Base-by-base conservation (phyloP, 2,888 invertebrate species). In the Clistopyga incitator region DNA sequence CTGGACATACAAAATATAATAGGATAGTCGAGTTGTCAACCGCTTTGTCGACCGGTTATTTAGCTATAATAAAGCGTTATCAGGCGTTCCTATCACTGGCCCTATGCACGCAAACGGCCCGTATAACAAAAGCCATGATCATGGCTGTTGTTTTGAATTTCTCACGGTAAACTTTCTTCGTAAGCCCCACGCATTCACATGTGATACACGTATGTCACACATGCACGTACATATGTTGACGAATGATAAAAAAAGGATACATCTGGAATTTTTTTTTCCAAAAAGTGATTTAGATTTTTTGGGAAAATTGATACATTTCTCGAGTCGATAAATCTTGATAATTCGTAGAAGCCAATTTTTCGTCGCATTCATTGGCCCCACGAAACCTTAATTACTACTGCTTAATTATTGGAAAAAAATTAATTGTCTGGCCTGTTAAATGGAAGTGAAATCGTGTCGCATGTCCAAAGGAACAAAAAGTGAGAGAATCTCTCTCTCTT, bases 1-100 rank as follows among this genome's bases (percentile, higher is more conserved):
- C 54, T 23, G 20, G 18, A 52, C 34, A 29, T 23, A 11, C 23
- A n/a, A 47, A 42, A 75, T 47, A 47, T 47, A 42, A 15, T 8
- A 8, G 10, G 8, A 59, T 59, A 79, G 65, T 71, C 72, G 54
- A 67, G 38, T 52, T 47, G 81, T 74, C 50, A 23, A 52, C 61
- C 74, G 67, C 59, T 29, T 72, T 77, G 52, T 50, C 74, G 61
- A 86, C 74, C 77, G 71, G 86, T 88, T 87, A 87, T 88, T 89
- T 87, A 86, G 87, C 83, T 85, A 85, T 89, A 88, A 90, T 89
- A 83, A 78, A 76, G 72, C 79, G 84, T 88, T 89, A 90, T 89
- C 89, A 85, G 82, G 81, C 79, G 81, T 85, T 85, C 68, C 72
- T 85, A 90, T 89, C 88, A 59, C 76, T 50, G 81, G 65, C 70